Evolutionary conservation across 2,797 vertebrate species (phyloP).

Genomic region (Sebastolobus altivelis): DNA sequence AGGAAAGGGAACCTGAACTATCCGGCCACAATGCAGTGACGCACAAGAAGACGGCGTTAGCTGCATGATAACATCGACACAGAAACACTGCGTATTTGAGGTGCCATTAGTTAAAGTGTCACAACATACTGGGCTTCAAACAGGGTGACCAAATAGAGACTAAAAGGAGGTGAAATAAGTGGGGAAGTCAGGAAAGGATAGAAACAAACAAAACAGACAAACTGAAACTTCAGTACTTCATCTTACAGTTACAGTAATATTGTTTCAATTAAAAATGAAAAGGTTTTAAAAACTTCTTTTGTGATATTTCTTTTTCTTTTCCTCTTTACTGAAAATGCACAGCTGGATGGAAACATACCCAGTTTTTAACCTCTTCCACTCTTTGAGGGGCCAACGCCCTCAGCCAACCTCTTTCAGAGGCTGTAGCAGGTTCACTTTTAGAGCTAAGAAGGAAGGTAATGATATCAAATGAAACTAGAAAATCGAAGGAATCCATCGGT

Average conservation of each 20-base stretch:
- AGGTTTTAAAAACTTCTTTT: too few species aligned
- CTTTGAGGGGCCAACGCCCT: too few species aligned
- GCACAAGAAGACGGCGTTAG: slow-evolving; percentile 26
- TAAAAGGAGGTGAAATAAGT: background rate
- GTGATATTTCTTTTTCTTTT: too few species aligned
- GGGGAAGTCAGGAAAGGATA: background rate
- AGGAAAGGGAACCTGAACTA: slow-evolving; percentile 32
- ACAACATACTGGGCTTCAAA: slow-evolving; percentile 13
- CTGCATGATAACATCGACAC: slow-evolving; percentile 29
- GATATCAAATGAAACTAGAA: too few species aligned
- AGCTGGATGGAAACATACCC: too few species aligned
- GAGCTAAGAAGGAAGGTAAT: too few species aligned
- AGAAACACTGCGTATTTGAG: background rate
- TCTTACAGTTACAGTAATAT: background rate
- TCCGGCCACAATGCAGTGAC: slow-evolving; percentile 41
- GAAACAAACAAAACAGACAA: background rate
- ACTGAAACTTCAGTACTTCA: background rate
- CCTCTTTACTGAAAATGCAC: too few species aligned
- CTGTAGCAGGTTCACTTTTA: too few species aligned
- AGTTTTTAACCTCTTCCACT: too few species aligned
- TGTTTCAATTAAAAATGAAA: too few species aligned
- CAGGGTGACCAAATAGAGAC: background rate
- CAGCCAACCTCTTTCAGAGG: too few species aligned
- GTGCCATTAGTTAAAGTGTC: background rate
- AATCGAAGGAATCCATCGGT: too few species aligned